Evolutionary conservation across 2,113 vertebrate genomes (phyloP).

Genomic region (Coracopsis vasa): DNA sequence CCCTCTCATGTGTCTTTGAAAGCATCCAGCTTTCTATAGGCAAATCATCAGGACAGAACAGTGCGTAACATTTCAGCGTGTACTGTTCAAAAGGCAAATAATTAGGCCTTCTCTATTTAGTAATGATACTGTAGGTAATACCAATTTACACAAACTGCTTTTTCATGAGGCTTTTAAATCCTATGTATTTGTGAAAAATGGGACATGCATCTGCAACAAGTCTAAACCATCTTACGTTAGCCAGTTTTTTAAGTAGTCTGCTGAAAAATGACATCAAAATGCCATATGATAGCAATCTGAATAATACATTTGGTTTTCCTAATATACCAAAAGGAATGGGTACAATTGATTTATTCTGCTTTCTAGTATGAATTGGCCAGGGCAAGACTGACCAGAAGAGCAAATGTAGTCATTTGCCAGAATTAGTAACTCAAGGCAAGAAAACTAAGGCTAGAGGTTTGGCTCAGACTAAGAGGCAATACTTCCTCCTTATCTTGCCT

Average conservation of each 20-base stretch:
- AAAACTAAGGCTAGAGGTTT: background rate
- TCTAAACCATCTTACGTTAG: background rate
- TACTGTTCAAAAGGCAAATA: background rate
- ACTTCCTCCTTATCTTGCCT: background rate
- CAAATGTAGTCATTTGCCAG: background rate
- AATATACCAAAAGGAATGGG: background rate
- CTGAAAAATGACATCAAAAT: background rate
- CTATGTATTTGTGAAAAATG: rapidly evolving
- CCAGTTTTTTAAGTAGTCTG: background rate
- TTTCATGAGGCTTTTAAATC: background rate
- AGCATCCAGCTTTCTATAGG: background rate
- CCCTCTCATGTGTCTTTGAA: background rate
- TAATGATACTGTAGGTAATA: background rate
- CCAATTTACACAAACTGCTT: background rate
- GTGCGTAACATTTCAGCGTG: too few species aligned
- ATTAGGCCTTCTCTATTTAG: background rate
- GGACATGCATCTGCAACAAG: background rate
- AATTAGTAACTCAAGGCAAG: background rate
- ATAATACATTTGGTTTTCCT: background rate
- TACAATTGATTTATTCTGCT: background rate
- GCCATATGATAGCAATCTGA: background rate
- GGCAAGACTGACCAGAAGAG: background rate
- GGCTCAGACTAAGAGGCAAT: background rate
- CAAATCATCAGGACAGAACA: background rate
- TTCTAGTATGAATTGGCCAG: background rate